Percentiles rank a stretch among this genome's conserved stretches.
Evolutionary conservation across 2,797 vertebrate species (phyloP).

Genomic region (Saguinus oedipus): DNA sequence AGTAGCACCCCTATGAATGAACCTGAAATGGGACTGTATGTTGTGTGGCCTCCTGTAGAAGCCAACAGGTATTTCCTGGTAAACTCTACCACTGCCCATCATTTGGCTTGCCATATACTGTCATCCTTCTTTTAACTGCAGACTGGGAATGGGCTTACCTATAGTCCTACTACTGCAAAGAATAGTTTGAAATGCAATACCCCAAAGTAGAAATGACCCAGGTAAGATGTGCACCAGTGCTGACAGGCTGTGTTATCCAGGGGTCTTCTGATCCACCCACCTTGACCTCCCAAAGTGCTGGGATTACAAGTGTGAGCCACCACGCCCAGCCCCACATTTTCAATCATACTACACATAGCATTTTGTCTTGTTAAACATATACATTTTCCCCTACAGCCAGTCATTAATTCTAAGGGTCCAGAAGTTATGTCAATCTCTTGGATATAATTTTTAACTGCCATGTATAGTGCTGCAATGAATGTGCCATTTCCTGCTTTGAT

Average conservation of each 20-base stretch:
- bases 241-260: not conserved
- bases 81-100: not conserved
- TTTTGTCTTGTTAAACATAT: slow-evolving; percentile 2
- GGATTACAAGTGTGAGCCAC: not conserved
- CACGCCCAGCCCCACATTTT: not conserved
- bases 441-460: not conserved
- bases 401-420: slow-evolving; percentile 17
- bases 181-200: not conserved
- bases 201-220: not conserved
- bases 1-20: not conserved
- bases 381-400: not conserved
- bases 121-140: slow-evolving; percentile 22
- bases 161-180: not conserved
- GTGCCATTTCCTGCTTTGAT: not conserved
- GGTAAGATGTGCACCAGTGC: not conserved
- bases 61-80: not conserved
- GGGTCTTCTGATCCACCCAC: not conserved
- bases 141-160: not conserved
- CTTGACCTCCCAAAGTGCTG: not conserved
- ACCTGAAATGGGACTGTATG: not conserved
- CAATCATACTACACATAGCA: not conserved
- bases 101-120: not conserved
- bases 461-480: not conserved
- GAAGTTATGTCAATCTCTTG: not conserved
- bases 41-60: not conserved